A percentile compares a stretch with the other conserved stretches of the same genome.
Conservation (phyloP, 2,797 vertebrate genomes). For the Rousettus madagascariensis region DNA sequence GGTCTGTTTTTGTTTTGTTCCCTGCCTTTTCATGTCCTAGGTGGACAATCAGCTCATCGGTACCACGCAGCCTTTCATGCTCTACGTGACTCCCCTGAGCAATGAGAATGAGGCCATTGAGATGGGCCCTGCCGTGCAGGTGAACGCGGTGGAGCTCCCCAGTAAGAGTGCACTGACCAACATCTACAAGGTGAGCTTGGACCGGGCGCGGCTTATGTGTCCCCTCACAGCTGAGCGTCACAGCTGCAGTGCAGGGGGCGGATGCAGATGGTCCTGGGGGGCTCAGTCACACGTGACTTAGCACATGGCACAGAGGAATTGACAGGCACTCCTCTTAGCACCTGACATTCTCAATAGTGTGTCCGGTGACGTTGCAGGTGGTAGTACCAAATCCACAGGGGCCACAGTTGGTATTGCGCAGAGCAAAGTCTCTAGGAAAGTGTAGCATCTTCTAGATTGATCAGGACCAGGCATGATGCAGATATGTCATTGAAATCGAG, state of each 20-base stretch:
- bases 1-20: not conserved
- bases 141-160: conserved; percentile 95
- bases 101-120: conserved; percentile 87
- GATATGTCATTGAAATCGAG: not conserved
- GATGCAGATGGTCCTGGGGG: not conserved
- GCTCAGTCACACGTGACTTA: not conserved
- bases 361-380: not conserved
- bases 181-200: conserved; percentile 93
- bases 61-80: conserved; percentile 94
- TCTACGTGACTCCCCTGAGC: conserved; percentile 91
- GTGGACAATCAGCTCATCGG: conserved; percentile 98
- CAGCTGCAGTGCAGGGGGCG: not conserved
- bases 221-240: not conserved
- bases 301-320: not conserved
- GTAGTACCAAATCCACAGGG: not conserved
- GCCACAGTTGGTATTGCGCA: not conserved
- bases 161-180: conserved; percentile 94
- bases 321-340: not conserved
- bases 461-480: not conserved
- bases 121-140: conserved; percentile 90
- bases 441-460: not conserved
- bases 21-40: conserved; percentile 78
- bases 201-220: too few species aligned
- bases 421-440: not conserved
- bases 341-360: not conserved